Evolutionary conservation across 2,888 invertebrate species (phyloP), one percentile per base, ranked within the genome.

Genomic region (Synanthedon andrenaeformis): DNA sequence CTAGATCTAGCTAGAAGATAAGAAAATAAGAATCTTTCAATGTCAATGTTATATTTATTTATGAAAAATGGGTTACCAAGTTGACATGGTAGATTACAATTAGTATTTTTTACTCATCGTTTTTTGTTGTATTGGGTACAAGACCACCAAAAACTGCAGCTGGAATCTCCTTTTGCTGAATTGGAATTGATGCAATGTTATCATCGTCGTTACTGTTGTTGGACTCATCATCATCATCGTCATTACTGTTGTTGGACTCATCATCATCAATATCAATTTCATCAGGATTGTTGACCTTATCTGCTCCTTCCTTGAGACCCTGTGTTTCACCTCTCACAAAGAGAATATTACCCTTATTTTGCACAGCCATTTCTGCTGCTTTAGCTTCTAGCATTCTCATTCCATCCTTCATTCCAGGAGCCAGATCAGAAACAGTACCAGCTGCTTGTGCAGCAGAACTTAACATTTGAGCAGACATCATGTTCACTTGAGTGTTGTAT

Each of bases 381-480:
- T 94, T 94, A 2, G 93, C 95, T 76, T 97, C 96, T 53, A 97
- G 79, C 88, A 95, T 89, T 64, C 94, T 90, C 96, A 97, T 97
- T 8, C 94, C 95, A 83, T 96, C 96, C 65, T 93, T 91, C 63
- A 91, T 91, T 41, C 92, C 93, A 42, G 93, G 92, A 41, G 93
- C 92, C 57, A 93, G 88, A 72, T 93, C 93, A 1, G 92, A 92
- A 51, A 92, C 84, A 28, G 93, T 92, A 14, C 92, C 91, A 42
- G 91, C 89, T 53, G 89, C 89, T 63, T 90, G 89, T 14, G 90
- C 89, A 48, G 92, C 91, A 17, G 94, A 94, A 65, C 93, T 95
- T 64, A 98, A 87, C 94, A 98, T 97, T 80, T 98, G 98, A 1
- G 98, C 97, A 12, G 97, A 96, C 97, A 99, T 98, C 94, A 98